A percentile compares a stretch with the other conserved stretches of the same genome.
Evolutionary conservation across 2,113 vertebrate genomes (phyloP).

Genomic region (Cephalopterus ornatus): DNA sequence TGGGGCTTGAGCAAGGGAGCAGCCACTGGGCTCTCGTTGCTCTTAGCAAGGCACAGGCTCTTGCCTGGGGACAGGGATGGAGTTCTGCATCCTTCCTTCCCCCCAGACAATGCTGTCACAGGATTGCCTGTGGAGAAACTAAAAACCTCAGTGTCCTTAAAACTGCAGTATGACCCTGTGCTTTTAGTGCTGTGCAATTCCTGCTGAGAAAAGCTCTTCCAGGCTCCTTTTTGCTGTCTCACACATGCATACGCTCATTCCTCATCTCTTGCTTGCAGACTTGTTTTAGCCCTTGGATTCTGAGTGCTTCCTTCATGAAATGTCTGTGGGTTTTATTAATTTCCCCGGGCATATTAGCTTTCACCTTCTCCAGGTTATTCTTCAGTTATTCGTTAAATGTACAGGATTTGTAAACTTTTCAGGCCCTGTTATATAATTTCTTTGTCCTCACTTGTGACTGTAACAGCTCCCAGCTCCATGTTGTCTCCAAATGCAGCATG

Average conservation of each 20-base stretch:
- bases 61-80: fast-evolving
- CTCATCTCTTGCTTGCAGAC: not conserved
- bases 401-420: not conserved
- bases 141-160: not conserved
- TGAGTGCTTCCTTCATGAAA: not conserved
- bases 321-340: not conserved
- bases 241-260: not conserved
- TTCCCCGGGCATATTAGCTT: not conserved
- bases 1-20: fast-evolving
- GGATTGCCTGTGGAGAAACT: fast-evolving
- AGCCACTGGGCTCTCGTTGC: fast-evolving
- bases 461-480: not conserved
- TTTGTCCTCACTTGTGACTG: not conserved
- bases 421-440: not conserved
- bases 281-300: not conserved
- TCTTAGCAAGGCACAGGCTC: not conserved
- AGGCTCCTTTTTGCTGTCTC: not conserved
- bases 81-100: not conserved
- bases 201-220: not conserved
- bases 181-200: not conserved
- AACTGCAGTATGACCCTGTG: not conserved
- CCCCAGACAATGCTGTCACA: fast-evolving
- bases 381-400: not conserved
- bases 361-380: not conserved
- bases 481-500: not conserved